Conservation (phyloP, 2,888 invertebrate species). For the Dorcus parallelipipedus region DNA sequence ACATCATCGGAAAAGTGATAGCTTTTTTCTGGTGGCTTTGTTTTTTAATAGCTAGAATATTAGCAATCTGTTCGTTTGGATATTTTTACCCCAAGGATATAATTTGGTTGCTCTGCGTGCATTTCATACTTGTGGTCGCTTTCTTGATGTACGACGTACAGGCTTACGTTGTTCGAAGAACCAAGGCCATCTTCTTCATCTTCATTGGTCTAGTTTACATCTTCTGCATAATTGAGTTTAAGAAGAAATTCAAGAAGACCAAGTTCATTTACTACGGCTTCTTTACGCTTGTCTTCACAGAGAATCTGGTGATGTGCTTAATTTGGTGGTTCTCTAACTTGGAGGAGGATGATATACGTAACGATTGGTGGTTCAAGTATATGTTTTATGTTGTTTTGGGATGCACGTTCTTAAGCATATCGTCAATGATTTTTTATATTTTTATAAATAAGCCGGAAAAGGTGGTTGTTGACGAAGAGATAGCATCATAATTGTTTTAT, state of each 20-base stretch:
- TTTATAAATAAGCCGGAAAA: slow-evolving; percentile 60
- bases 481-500: background rate
- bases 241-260: slow-evolving; percentile 71
- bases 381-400: slow-evolving; percentile 60
- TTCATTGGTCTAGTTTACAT: slow-evolving; percentile 72
- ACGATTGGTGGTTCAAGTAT: slow-evolving; percentile 68
- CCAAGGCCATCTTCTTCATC: slow-evolving; percentile 57
- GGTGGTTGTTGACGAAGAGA: slow-evolving; percentile 35
- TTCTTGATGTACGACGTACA: slow-evolving; percentile 65
- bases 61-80: slow-evolving; percentile 67
- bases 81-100: slow-evolving; percentile 63
- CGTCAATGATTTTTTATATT: slow-evolving; percentile 63
- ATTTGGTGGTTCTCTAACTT: slow-evolving; percentile 62
- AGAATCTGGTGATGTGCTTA: slow-evolving; percentile 68
- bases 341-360: slow-evolving; percentile 45
- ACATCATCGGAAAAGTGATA: slow-evolving; percentile 64
- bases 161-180: slow-evolving; percentile 47
- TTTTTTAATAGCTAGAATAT: slow-evolving; percentile 68
- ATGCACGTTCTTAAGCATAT: slow-evolving; percentile 57
- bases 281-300: slow-evolving; percentile 61
- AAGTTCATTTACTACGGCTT: slow-evolving; percentile 68
- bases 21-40: slow-evolving; percentile 75
- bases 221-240: slow-evolving; percentile 75
- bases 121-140: slow-evolving; percentile 64
- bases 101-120: slow-evolving; percentile 58